phyloP scores from a whole-genome alignment of 2,113 vertebrate genomes.

The Aramus guarauna region DNA sequence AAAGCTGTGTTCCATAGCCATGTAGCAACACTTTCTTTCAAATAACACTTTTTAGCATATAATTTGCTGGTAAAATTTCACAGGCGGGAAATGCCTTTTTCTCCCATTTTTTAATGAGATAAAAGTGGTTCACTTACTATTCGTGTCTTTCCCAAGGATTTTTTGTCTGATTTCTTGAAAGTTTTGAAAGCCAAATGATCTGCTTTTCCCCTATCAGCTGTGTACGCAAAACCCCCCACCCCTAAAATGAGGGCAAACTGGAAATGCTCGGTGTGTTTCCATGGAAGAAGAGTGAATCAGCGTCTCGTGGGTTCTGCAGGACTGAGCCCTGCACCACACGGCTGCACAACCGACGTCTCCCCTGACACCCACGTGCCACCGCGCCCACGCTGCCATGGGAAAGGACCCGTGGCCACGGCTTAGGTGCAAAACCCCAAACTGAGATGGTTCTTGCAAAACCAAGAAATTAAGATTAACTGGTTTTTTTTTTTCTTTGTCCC shows the following conservation, averaged over 20 bases:
- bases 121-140: neutral
- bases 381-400: neutral
- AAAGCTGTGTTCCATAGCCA: slow-evolving; percentile 14
- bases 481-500: neutral
- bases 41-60: neutral
- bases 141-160: neutral
- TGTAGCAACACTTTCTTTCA: neutral
- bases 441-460: neutral
- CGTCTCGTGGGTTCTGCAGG: neutral
- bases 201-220: neutral
- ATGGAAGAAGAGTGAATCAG: neutral
- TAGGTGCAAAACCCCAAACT: neutral
- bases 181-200: neutral
- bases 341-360: rapidly evolving
- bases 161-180: neutral
- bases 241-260: neutral
- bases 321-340: neutral
- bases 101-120: neutral
- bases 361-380: neutral
- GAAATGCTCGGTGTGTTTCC: neutral
- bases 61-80: neutral
- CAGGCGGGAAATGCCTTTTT: neutral
- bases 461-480: neutral
- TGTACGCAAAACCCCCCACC: neutral
- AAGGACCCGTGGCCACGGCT: rapidly evolving